Conservation (phyloP, 2,797 vertebrate species). For the Heliangelus exortis region DNA sequence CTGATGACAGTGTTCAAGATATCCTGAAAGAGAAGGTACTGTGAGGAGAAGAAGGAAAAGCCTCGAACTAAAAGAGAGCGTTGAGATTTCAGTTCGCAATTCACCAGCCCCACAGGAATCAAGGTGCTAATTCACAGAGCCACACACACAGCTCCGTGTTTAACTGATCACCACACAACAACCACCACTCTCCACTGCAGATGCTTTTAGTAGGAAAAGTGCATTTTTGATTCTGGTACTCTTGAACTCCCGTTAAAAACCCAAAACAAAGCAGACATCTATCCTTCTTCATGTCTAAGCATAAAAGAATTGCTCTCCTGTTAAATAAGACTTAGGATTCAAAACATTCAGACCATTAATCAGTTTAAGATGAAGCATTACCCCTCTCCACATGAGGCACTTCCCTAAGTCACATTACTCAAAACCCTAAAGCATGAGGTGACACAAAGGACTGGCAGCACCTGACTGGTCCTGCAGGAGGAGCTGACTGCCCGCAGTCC, state of each 20-base stretch:
- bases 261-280: no score
- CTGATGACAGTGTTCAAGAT: slow-evolving; percentile 91
- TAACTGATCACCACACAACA: accelerated
- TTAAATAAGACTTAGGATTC: neutral
- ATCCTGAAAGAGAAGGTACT: slow-evolving; percentile 81
- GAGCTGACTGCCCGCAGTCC: no score
- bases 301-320: neutral
- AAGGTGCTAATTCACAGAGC: neutral
- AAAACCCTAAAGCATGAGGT: neutral
- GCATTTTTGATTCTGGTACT: neutral
- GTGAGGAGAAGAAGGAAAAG: neutral
- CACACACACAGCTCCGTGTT: accelerated
- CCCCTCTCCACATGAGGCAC: neutral
- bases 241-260: neutral
- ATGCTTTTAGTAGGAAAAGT: accelerated
- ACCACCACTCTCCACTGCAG: neutral
- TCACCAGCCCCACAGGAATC: accelerated
- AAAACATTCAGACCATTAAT: neutral
- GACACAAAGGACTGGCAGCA: neutral
- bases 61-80: neutral
- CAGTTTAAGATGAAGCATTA: neutral
- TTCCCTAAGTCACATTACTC: neutral
- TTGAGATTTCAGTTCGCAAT: neutral
- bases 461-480: no score
- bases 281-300: accelerated